A percentile compares a stretch with the other conserved stretches of the same genome.
Conservation (phyloP, 2,113 vertebrate genomes). For the Anolis sagrei region DNA sequence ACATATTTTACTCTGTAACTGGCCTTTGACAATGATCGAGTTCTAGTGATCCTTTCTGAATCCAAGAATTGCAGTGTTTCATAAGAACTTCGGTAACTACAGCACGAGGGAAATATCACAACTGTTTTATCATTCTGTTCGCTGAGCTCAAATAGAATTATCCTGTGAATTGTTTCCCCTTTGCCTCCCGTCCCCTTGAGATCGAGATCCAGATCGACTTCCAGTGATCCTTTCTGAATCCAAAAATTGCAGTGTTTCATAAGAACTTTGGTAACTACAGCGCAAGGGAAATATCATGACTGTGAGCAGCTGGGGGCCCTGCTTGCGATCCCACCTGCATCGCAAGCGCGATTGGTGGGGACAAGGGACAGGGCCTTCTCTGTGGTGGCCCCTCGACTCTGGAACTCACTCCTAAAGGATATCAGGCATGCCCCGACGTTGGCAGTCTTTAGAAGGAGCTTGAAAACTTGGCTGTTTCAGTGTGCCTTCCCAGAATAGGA, state of each 20-base stretch:
- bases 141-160: neutral
- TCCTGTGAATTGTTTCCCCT: slow-evolving; percentile 34
- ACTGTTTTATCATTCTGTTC: slow-evolving; percentile 20
- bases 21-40: neutral
- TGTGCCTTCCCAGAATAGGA: too few relatives aligned
- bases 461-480: too few relatives aligned
- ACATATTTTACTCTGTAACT: neutral
- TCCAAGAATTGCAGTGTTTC: neutral
- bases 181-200: too few relatives aligned
- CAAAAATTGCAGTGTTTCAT: neutral
- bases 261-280: slow-evolving; percentile 7
- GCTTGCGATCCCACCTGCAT: too few relatives aligned
- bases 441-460: too few relatives aligned
- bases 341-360: too few relatives aligned
- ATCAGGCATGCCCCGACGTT: too few relatives aligned
- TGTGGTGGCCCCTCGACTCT: too few relatives aligned
- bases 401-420: too few relatives aligned
- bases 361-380: too few relatives aligned
- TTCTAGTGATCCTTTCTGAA: neutral
- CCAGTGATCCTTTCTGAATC: neutral
- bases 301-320: too few relatives aligned
- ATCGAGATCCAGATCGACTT: too few relatives aligned
- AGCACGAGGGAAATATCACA: slow-evolving; percentile 16
- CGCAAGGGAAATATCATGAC: slow-evolving; percentile 16
- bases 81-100: slow-evolving; percentile 12